phyloP scores from a whole-genome alignment of 2,113 vertebrate species.

The Willisornis vidua region DNA sequence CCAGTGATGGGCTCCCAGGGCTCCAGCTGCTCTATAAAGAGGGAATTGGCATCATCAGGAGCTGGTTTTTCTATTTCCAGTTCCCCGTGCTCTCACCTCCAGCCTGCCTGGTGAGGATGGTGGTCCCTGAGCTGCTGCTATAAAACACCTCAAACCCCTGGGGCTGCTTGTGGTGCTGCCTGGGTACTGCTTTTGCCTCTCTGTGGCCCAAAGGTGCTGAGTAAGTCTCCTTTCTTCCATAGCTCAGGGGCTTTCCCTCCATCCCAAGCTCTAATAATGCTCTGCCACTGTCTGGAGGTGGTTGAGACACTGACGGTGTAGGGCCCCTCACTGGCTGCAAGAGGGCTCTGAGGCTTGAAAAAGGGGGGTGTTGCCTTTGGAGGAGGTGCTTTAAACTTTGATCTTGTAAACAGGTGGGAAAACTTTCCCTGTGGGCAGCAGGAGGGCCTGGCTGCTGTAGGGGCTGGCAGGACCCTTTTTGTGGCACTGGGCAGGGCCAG shows the following conservation, averaged over 20 bases:
- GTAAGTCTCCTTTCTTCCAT: background rate
- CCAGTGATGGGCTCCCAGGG: background rate
- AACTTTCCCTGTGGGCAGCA: background rate
- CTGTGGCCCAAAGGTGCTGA: background rate
- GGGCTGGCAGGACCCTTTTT: background rate
- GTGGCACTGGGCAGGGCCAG: background rate
- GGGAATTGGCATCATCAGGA: background rate
- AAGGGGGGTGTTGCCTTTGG: background rate
- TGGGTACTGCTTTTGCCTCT: background rate
- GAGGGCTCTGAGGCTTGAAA: background rate
- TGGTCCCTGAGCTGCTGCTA: background rate
- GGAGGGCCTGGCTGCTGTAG: background rate
- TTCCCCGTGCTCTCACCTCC: too few species aligned
- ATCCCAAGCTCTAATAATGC: accelerated
- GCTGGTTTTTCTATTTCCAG: background rate
- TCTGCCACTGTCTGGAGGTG: background rate
- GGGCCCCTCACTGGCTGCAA: background rate
- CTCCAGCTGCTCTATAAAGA: background rate
- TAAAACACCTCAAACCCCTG: accelerated
- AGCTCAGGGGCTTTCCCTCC: background rate
- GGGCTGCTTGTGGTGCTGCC: accelerated
- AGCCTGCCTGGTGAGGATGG: accelerated
- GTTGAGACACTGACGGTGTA: accelerated
- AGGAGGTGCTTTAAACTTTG: background rate
- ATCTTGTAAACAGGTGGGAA: background rate